Conservation (phyloP, 1,140 invertebrate genomes). For the Pemphigus obesinymphae region DNA sequence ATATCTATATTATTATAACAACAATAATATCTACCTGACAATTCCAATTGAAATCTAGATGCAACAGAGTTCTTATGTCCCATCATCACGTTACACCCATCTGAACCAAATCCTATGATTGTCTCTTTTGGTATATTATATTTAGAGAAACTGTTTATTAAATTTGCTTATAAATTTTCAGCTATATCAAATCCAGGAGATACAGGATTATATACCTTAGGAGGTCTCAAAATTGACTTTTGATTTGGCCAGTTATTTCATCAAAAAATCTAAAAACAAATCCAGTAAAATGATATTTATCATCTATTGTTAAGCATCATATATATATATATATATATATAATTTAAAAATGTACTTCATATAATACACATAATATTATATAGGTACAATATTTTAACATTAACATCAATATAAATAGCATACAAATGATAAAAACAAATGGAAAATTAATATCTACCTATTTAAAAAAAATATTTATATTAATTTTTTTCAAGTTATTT, state of each 20-base stretch:
- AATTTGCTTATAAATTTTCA: constrained; percentile 44
- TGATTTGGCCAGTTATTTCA: constrained; percentile 44
- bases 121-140: constrained; percentile 46
- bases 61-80: constrained; percentile 49
- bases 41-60: constrained; percentile 45
- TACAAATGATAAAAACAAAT: no score
- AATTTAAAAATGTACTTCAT: no score
- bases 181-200: constrained; percentile 45
- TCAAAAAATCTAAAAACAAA: constrained; percentile 46
- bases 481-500: no score
- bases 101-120: constrained; percentile 50
- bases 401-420: no score
- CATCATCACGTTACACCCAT: constrained; percentile 51
- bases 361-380: no score
- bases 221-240: constrained; percentile 46
- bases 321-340: no score
- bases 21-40: constrained; percentile 45
- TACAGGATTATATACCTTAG: background rate
- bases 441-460: no score
- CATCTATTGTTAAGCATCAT: no score
- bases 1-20: no score
- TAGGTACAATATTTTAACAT: no score
- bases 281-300: no score
- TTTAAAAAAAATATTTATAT: no score
- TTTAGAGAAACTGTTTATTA: background rate